Evolutionary conservation across 2,888 invertebrate species (phyloP).

Genomic region (Synanthedon vespiformis): DNA sequence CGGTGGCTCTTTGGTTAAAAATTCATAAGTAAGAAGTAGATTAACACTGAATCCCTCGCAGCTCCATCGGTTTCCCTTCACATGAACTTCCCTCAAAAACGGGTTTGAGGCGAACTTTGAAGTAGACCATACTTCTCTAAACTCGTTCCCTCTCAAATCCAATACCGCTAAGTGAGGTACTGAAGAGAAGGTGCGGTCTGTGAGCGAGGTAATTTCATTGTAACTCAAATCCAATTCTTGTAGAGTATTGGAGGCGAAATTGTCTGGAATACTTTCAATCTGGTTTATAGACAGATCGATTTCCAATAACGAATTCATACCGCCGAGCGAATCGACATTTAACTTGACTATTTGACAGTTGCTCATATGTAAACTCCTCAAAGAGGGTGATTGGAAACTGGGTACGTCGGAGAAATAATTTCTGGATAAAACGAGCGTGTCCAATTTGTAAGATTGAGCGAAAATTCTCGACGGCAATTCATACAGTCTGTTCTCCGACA

Average conservation of each 20-base stretch:
- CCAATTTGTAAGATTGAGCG: slow-evolving; percentile 65
- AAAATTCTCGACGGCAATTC: slow-evolving; percentile 70
- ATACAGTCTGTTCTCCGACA: slow-evolving; percentile 77
- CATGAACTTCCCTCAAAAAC: slow-evolving; percentile 68
- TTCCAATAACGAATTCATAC: slow-evolving; percentile 68
- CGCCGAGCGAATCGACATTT: slow-evolving; percentile 55
- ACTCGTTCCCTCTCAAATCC: slow-evolving; percentile 78
- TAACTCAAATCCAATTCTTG: slow-evolving; percentile 71
- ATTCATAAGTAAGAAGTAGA: slow-evolving; percentile 72
- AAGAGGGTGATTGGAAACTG: slow-evolving; percentile 66
- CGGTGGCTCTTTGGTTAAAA: slow-evolving; percentile 65
- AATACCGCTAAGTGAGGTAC: slow-evolving; percentile 74
- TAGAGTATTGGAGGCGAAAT: slow-evolving; percentile 70
- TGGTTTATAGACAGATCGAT: slow-evolving; percentile 77
- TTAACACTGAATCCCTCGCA: slow-evolving; percentile 75
- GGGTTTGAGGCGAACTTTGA: slow-evolving; percentile 73
- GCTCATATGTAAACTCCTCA: slow-evolving; percentile 71
- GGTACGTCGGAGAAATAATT: slow-evolving; percentile 74
- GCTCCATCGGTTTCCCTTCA: slow-evolving; percentile 82
- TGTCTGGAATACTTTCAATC: slow-evolving; percentile 71
- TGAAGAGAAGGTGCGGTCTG: slow-evolving; percentile 72
- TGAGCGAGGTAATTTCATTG: slow-evolving; percentile 71
- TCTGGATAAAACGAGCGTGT: slow-evolving; percentile 73
- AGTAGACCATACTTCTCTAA: slow-evolving; percentile 73
- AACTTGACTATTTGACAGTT: slow-evolving; percentile 74